Evolutionary conservation across 2,888 invertebrate genomes (phyloP).

Genomic region (Drosophila formosana): DNA sequence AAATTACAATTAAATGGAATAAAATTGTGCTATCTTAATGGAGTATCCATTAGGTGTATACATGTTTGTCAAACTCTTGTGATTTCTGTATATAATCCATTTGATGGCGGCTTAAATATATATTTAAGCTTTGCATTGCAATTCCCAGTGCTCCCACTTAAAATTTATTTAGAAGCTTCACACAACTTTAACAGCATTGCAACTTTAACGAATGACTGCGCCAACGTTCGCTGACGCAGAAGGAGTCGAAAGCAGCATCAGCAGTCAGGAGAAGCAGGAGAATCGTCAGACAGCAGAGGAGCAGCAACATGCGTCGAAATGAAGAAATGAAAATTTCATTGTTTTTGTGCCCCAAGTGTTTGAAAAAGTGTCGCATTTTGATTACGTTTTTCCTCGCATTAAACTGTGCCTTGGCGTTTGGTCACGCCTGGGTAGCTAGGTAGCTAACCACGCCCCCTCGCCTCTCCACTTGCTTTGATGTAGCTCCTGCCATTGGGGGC

Average conservation of each 20-base stretch:
- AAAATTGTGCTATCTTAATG: neutral
- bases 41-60: neutral
- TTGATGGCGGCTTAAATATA: constrained; percentile 15
- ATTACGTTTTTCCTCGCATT: constrained; percentile 72
- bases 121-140: constrained; percentile 23
- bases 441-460: constrained; percentile 25
- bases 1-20: neutral
- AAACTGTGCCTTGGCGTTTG: constrained; percentile 57
- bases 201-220: constrained; percentile 48
- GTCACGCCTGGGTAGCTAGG: constrained; percentile 49
- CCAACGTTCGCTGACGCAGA: constrained; percentile 14
- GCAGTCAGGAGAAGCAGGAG: constrained; percentile 1
- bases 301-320: constrained; percentile 61
- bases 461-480: constrained; percentile 61
- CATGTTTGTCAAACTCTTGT: neutral
- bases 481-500: constrained; percentile 7
- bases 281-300: constrained; percentile 1
- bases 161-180: constrained; percentile 55
- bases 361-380: constrained; percentile 79
- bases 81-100: neutral
- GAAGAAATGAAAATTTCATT: constrained; percentile 78
- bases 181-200: constrained; percentile 59
- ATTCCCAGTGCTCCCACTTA: constrained; percentile 42
- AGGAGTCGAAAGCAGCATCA: neutral
- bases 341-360: constrained; percentile 68